Conservation (phyloP, 2,888 invertebrate species). For the Cheilosia soror region DNA sequence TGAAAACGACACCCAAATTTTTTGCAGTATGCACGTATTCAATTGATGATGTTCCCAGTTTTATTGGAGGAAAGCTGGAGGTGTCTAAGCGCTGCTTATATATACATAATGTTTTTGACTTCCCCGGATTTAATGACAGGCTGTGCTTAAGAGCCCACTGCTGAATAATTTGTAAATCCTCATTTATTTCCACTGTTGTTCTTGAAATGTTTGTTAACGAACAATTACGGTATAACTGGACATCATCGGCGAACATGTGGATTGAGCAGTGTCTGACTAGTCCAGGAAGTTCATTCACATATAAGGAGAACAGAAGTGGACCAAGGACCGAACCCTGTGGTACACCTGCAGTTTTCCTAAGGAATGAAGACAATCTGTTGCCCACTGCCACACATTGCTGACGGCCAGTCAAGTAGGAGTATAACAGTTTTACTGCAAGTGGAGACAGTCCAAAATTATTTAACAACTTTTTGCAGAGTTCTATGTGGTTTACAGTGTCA, state of each 20-base stretch:
- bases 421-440: not conserved
- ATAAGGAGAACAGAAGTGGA: constrained; percentile 8
- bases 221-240: constrained; percentile 1
- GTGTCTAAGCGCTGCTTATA: too few species aligned
- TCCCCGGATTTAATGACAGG: not conserved
- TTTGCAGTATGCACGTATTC: not conserved
- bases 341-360: not conserved
- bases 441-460: not conserved
- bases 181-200: not conserved
- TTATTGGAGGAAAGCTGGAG: not conserved
- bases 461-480: not conserved
- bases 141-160: constrained; percentile 10
- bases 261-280: not conserved
- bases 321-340: not conserved
- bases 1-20: not conserved
- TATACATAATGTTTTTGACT: not conserved
- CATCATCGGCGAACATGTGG: not conserved
- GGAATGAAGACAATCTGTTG: not conserved
- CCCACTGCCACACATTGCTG: too few species aligned
- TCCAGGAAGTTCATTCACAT: constrained; percentile 13
- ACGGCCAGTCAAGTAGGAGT: constrained; percentile 3
- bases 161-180: constrained; percentile 5
- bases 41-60: not conserved
- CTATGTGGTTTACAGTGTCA: too few species aligned
- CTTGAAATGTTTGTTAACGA: not conserved